Base-by-base conservation (phyloP, 2,113 vertebrate species). In the Porphyrio hochstetteri region DNA sequence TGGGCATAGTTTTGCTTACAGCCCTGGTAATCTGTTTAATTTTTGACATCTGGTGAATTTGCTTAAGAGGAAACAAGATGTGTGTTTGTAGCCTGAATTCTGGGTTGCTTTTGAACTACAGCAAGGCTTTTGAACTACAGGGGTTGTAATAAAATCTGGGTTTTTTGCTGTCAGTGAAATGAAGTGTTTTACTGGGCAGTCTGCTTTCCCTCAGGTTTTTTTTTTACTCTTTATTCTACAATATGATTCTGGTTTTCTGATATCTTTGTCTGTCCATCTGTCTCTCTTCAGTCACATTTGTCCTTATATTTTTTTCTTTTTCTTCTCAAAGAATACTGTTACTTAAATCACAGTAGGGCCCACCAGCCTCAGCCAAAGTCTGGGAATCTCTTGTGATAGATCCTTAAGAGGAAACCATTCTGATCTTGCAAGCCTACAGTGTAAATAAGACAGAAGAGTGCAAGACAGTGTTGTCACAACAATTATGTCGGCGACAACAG, bases 1-100 rank as follows among this genome's bases (percentile, higher is more conserved):
- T 0, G 16, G 27, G 15, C n/a, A 15, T 50, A 82, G 78, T 82
- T 91, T 67, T 82, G 9, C 40, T 71, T 88, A 16, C 28, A 85
- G 67, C 31, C 29, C 52, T 64, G 61, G 36, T 91, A 61, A 77
- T 83, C 80, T 92, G 61, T 82, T 90, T 86, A 24, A 42, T 77
- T 93, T 90, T 65, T 94, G 84, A 42, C 46, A 74, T 56, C 55
- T 90, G 92, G 38, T 86, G 55, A 72, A 57, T 94, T 90, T 77
- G 28, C 61, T 88, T 50, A 52, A 74, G 56, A 80, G 75, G 52
- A 94, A 90, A 24, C 21, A 92, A 86, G 59, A 38, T 2, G 40
- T 53, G 15, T 59, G 65, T 90, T 92, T 87, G 36, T 85, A 82
- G 56, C 0, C 0, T 82, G 60, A 71, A 23, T 92, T 88, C 84